Base-by-base conservation (phyloP, 2,888 invertebrate genomes). In the Rhabditophanes sp. region DNA sequence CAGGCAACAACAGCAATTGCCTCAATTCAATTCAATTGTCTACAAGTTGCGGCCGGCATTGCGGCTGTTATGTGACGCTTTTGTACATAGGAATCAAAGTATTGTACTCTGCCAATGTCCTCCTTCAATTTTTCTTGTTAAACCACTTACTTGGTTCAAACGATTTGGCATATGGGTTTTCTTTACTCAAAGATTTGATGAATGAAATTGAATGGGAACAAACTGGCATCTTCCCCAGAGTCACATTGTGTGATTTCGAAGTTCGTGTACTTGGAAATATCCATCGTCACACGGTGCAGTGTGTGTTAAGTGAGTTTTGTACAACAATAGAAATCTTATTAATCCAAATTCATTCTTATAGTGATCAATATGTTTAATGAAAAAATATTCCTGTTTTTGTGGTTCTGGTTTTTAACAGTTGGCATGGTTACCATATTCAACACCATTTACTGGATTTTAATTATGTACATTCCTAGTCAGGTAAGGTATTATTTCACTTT, bases 231-330 rank as follows among this genome's bases (percentile, higher is more conserved):
- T 63, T 63, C 39, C 63, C 63, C 4, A 41, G 63, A 28, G 63
- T 63, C 9, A 63, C 63, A n/a, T 46, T 63, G n/a, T 63, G 63
- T 35, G 63, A 63, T 30, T 63, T 63, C 37, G 63, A 63, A 40
- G 59, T 60, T 3, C 54, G 61, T 28, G 60, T 61, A 1, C 50
- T 61, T 11, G 62, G 62, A 11, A 62, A 62, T 42, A 62, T 62
- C 22, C 64, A 64, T 38, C 48, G 64, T 12, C 59, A 56, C 42
- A 58, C 57, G 7, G 57, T 58, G 1, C 58, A 56, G 37, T 56
- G 57, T 23, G 56, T 59, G 8, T 41, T 58, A 9, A 56, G 9
- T 17, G 9, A 25, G 2, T 25, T 9, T 3, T 9, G 3, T 9
- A 1, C 8, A 25, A 25, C 16, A 8, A 25, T 25, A 24, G 4